phyloP scores from a whole-genome alignment of 2,113 vertebrate genomes.

The Dermatemys mawii region DNA sequence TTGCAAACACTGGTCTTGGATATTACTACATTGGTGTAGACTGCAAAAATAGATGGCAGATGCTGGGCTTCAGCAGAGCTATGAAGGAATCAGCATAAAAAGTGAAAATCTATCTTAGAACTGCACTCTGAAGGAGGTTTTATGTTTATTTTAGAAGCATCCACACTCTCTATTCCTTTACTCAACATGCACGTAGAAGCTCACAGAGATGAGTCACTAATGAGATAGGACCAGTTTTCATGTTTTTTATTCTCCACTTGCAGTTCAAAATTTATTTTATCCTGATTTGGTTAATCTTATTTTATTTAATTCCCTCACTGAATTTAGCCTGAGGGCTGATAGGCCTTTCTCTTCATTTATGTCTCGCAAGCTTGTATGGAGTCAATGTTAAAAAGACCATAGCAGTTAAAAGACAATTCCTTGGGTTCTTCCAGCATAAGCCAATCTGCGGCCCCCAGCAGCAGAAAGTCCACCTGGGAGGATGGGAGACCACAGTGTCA shows the following conservation, averaged over 20 bases:
- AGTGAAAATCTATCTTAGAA: conserved; percentile 16
- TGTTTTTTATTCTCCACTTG: conserved; percentile 25
- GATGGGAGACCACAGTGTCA: neutral
- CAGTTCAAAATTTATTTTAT: conserved; percentile 24
- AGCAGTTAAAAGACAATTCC: neutral
- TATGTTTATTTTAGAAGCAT: conserved; percentile 39
- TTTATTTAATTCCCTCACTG: conserved; percentile 39
- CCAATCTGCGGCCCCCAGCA: neutral
- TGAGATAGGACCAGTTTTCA: conserved; percentile 18
- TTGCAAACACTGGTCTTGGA: neutral
- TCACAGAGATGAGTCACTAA: neutral
- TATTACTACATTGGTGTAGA: neutral
- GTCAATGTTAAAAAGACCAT: neutral
- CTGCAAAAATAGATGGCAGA: conserved; percentile 31
- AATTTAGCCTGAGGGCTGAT: conserved; percentile 25
- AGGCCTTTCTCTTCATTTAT: neutral
- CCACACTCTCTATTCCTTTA: neutral
- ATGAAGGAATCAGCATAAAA: conserved; percentile 39
- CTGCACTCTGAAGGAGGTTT: conserved; percentile 16
- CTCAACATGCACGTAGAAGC: neutral
- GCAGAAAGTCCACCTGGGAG: neutral
- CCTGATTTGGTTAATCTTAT: neutral
- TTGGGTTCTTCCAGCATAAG: neutral
- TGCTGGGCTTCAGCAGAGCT: conserved; percentile 31
- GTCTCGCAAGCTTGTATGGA: neutral